Percentiles rank a stretch among this genome's conserved stretches.
Conservation (phyloP, 2,113 vertebrate species). For the Heterocephalus glaber region DNA sequence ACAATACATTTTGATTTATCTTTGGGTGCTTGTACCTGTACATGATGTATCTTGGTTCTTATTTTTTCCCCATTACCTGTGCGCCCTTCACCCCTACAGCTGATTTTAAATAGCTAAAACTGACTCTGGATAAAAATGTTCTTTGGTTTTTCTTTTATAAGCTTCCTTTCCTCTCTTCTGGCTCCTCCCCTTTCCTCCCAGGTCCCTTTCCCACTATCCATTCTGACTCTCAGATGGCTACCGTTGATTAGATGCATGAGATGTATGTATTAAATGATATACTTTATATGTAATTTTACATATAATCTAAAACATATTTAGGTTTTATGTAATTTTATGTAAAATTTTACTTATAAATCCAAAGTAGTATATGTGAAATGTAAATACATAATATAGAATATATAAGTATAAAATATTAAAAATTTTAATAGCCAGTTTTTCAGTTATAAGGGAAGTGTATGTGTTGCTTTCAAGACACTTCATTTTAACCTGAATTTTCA, state of each 20-base stretch:
- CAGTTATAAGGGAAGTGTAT: not conserved
- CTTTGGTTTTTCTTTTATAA: not conserved
- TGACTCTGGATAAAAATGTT: not conserved
- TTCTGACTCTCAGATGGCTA: not conserved
- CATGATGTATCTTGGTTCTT: too few relatives aligned
- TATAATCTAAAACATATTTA: not conserved
- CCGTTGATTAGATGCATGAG: not conserved
- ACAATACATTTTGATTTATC: too few relatives aligned
- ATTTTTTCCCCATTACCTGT: too few relatives aligned
- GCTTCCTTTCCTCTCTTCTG: not conserved
- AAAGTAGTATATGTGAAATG: not conserved
- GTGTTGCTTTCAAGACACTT: not conserved
- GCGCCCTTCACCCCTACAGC: too few relatives aligned
- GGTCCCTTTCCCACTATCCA: not conserved
- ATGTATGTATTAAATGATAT: not conserved
- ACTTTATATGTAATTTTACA: not conserved
- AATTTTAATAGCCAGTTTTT: not conserved
- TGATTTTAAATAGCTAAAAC: conserved; percentile 23
- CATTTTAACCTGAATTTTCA: not conserved
- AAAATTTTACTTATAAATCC: not conserved
- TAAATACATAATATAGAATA: not conserved
- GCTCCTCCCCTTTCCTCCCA: not conserved
- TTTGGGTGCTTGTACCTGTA: too few relatives aligned
- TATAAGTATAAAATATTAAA: not conserved
- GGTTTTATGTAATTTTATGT: not conserved